Evolutionary conservation across 2,888 invertebrate genomes (phyloP), one percentile per base, ranked within the genome.

Genomic region (Euzetes globulus): DNA sequence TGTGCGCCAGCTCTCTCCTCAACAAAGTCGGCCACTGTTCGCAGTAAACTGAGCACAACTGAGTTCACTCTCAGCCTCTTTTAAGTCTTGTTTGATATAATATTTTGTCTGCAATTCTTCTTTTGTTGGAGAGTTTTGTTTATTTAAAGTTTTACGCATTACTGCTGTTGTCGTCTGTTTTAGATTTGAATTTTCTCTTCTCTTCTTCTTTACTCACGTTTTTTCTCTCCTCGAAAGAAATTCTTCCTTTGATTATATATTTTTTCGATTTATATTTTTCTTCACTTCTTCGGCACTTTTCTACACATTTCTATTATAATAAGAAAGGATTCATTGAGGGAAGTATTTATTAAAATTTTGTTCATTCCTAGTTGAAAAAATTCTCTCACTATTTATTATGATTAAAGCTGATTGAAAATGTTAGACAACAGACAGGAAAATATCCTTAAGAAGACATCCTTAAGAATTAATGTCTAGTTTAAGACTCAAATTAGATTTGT

Each of bases 91-190:
- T 55, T 55, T 55, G 55, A 55, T 55, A 25, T 25, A 7, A 55
- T 33, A 25, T 25, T 55, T 55, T 55, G 7, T 52, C n/a, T 52
- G 9, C 13, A 22, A 17, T 55, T 55, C 55, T 3, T 47, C 47
- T 47, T 47, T 17, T 52, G 22, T 17, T 22, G 22, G 25, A 55
- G 55, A 47, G 22, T 55, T 55, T 52, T 55, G 55, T 55, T 55
- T 55, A 55, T 55, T 55, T 55, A 55, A 55, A 55, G 55, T 55
- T 55, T 55, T 55, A 25, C 55, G 55, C 25, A 19, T 55, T 55
- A 55, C 55, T 55, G 55, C n/a, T 55, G 55, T 55, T 25, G 55
- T 55, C 55, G 3, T 22, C 25, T 55, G 27, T 55, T 55, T 55
- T 55, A 25, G 25, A 55, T 55, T 55, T 55, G 25, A 55, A 22